Evolutionary conservation across 1,140 invertebrate genomes (phyloP).

Genomic region (Glomeris maerens): DNA sequence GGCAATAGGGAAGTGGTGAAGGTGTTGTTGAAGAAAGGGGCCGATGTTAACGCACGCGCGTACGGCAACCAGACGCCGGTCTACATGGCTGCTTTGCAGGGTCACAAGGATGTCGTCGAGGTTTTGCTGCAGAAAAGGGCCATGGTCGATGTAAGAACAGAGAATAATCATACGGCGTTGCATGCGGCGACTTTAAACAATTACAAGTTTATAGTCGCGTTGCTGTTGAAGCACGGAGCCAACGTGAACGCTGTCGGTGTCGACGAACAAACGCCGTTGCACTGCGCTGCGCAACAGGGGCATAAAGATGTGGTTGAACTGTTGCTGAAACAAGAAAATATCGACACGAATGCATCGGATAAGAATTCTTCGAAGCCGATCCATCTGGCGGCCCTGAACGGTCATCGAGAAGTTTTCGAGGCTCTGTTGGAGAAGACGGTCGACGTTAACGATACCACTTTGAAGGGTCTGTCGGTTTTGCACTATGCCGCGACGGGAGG

Average conservation of each 20-base stretch:
- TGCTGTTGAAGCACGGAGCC: neutral
- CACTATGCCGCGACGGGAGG: conserved; percentile 24
- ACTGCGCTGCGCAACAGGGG: too few species aligned
- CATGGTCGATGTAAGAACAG: neutral
- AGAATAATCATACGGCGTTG: conserved; percentile 16
- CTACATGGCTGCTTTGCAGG: too few species aligned
- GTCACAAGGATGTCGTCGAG: too few species aligned
- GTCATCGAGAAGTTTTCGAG: conserved; percentile 16
- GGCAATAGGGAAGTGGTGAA: conserved; percentile 15
- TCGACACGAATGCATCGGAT: too few species aligned
- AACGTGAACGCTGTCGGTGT: too few species aligned
- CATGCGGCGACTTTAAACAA: conserved; percentile 26
- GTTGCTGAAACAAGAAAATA: too few species aligned
- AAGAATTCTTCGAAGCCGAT: too few species aligned
- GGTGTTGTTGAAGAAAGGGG: neutral
- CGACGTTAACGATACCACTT: conserved; percentile 9
- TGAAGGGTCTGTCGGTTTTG: conserved; percentile 6
- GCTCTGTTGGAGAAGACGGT: neutral
- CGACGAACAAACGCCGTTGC: too few species aligned
- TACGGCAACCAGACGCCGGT: too few species aligned
- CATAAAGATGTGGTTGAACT: too few species aligned
- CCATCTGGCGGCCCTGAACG: conserved; percentile 16
- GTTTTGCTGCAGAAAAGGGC: too few species aligned
- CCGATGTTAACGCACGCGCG: too few species aligned
- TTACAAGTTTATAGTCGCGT: conserved; percentile 13